A percentile compares a stretch with the other conserved stretches of the same genome.
phyloP scores from a whole-genome alignment of 1,140 invertebrate species.

The Mya arenaria region DNA sequence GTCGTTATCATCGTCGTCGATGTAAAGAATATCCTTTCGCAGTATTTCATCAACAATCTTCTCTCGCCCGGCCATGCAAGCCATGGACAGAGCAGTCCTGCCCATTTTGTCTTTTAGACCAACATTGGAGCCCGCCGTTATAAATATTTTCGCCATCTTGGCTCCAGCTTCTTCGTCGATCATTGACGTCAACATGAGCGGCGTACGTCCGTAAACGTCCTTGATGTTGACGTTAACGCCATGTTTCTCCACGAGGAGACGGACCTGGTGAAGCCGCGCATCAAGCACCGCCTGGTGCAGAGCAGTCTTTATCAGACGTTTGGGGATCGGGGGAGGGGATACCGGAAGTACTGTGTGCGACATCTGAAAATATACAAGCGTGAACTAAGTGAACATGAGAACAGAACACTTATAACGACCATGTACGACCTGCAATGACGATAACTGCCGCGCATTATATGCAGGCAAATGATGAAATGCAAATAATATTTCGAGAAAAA shows the following conservation, averaged over 20 bases:
- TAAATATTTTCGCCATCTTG: conserved; percentile 75
- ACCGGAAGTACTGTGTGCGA: conserved; percentile 39
- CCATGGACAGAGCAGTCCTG: conserved; percentile 75
- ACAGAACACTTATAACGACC: too few species aligned
- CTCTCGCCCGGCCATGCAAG: conserved; percentile 72
- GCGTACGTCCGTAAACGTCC: conserved; percentile 77
- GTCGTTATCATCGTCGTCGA: conserved; percentile 77
- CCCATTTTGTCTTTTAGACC: conserved; percentile 71
- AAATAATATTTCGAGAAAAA: too few species aligned
- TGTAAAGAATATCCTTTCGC: conserved; percentile 72
- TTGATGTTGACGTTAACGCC: conserved; percentile 69
- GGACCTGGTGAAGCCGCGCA: conserved; percentile 76
- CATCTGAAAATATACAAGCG: conserved; percentile 50
- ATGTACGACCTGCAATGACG: too few species aligned
- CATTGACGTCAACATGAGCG: conserved; percentile 77
- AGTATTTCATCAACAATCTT: conserved; percentile 70
- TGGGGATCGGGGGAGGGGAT: conserved; percentile 57
- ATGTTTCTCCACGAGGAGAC: conserved; percentile 75
- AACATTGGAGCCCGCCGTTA: conserved; percentile 69
- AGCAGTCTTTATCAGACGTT: conserved; percentile 77
- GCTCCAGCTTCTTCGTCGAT: conserved; percentile 73
- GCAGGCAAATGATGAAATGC: too few species aligned
- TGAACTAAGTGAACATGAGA: too few species aligned
- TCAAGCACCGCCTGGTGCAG: conserved; percentile 79
- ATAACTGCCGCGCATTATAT: too few species aligned